Evolutionary conservation across 1,140 invertebrate genomes (phyloP).

Genomic region (Solen grandis): DNA sequence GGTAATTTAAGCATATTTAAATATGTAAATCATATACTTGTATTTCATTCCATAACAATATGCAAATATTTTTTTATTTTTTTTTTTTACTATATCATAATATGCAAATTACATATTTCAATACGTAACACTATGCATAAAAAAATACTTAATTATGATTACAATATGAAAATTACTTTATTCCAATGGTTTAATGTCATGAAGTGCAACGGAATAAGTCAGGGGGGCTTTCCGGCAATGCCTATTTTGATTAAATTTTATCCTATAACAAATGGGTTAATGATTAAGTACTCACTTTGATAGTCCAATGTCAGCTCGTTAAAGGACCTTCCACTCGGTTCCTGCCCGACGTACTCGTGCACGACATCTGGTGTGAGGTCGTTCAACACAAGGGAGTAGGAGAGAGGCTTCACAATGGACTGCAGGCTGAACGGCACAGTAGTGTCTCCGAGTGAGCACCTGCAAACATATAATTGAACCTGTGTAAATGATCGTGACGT

Average conservation of each 20-base stretch:
- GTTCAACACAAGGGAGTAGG: constrained; percentile 96
- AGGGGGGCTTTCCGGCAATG: too few species aligned
- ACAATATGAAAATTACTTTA: too few species aligned
- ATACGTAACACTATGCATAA: not conserved
- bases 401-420: constrained; percentile 96
- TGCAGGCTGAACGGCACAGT: constrained; percentile 96
- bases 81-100: not conserved
- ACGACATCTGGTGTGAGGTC: constrained; percentile 94
- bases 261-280: too few species aligned
- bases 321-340: constrained; percentile 93
- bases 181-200: too few species aligned
- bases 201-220: too few species aligned
- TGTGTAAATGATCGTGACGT: too few species aligned
- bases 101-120: not conserved
- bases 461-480: constrained; percentile 31
- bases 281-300: constrained; percentile 19
- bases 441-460: constrained; percentile 92
- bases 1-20: too few species aligned
- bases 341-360: constrained; percentile 92
- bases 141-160: too few species aligned
- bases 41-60: too few species aligned
- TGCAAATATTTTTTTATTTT: not conserved
- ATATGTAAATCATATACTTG: too few species aligned
- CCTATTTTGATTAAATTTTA: too few species aligned
- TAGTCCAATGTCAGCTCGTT: constrained; percentile 95